These are phyloP conservation scores for Hirtodrosophila duncani DNA, from an alignment of 2,888 invertebrate species.

Conservation along the genomic window DNA sequence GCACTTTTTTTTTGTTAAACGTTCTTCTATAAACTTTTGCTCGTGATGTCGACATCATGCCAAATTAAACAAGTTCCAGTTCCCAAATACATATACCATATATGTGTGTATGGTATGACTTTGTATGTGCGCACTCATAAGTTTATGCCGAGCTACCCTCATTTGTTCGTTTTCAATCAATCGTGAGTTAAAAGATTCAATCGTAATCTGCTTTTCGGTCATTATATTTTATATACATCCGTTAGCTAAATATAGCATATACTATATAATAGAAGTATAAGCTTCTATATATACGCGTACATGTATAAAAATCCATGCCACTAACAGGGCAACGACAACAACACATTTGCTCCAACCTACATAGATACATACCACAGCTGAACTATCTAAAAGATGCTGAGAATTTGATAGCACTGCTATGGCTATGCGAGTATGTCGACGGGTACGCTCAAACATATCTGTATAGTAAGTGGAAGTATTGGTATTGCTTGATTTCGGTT, in stretches of 20 bases:
- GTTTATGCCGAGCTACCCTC: constrained; percentile 19
- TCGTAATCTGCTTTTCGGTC: constrained; percentile 42
- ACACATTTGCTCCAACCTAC: constrained; percentile 15
- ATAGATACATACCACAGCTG: constrained; percentile 29
- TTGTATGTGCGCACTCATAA: constrained; percentile 17
- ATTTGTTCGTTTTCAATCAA: constrained; percentile 21
- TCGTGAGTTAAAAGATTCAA: constrained; percentile 24
- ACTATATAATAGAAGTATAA: constrained; percentile 19
- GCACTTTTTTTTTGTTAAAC: too few species aligned
- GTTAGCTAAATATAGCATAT: constrained; percentile 42
- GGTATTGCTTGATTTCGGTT: constrained; percentile 38
- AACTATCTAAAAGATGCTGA: constrained; percentile 64
- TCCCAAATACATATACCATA: constrained; percentile 27
- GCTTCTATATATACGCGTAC: constrained; percentile 5
- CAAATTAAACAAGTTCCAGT: constrained; percentile 54
- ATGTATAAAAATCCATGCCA: constrained; percentile 41
- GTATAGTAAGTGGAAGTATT: constrained; percentile 63
- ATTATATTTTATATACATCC: constrained; percentile 37
- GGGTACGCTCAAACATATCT: background rate
- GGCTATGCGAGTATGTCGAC: constrained; percentile 47
- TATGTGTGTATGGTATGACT: constrained; percentile 12
- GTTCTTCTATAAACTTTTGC: too few species aligned
- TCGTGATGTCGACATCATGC: constrained; percentile 28
- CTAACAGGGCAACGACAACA: constrained; percentile 30
- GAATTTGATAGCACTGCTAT: constrained; percentile 53